These are phyloP conservation scores for Catocala fraxini DNA, from an alignment of 2,888 invertebrate species.

Conservation along the genomic window DNA sequence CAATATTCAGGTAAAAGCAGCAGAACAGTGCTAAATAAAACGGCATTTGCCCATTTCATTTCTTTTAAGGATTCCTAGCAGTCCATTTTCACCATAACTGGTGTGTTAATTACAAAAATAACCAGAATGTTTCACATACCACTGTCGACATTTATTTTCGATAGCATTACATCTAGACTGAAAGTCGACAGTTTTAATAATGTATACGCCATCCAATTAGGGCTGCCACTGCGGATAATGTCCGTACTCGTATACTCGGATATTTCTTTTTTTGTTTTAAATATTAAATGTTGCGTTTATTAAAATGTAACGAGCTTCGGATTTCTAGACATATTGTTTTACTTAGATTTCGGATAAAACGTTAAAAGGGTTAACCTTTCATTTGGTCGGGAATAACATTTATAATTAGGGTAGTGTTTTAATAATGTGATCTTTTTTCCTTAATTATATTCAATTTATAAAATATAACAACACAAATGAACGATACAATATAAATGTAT, in stretches of 20 bases:
- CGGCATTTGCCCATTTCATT: background rate
- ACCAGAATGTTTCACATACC: slow-evolving; percentile 29
- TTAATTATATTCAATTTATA: too few species aligned
- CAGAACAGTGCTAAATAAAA: background rate
- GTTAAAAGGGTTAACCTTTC: slow-evolving; percentile 16
- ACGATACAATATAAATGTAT: too few species aligned
- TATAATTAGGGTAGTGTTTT: background rate
- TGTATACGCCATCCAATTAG: slow-evolving; percentile 50
- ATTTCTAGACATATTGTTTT: slow-evolving; percentile 15
- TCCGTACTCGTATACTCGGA: slow-evolving; percentile 29
- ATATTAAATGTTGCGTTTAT: slow-evolving; percentile 36
- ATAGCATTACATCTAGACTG: slow-evolving; percentile 45
- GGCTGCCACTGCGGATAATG: slow-evolving; percentile 42
- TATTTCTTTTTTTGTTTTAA: slow-evolving; percentile 38
- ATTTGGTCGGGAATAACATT: slow-evolving; percentile 3
- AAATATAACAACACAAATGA: too few species aligned
- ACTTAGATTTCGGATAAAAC: slow-evolving; percentile 14
- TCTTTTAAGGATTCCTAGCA: slow-evolving; percentile 21
- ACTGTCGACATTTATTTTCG: slow-evolving; percentile 39
- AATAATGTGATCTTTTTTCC: slow-evolving; percentile 5
- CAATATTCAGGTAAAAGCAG: background rate
- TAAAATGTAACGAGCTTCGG: slow-evolving; percentile 15
- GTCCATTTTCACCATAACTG: slow-evolving; percentile 33
- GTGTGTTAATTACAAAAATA: slow-evolving; percentile 43
- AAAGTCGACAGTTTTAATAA: slow-evolving; percentile 61